Percentiles rank a stretch among this genome's conserved stretches.
Evolutionary conservation across 2,888 invertebrate species (phyloP).

Genomic region (Bimastos eiseni): DNA sequence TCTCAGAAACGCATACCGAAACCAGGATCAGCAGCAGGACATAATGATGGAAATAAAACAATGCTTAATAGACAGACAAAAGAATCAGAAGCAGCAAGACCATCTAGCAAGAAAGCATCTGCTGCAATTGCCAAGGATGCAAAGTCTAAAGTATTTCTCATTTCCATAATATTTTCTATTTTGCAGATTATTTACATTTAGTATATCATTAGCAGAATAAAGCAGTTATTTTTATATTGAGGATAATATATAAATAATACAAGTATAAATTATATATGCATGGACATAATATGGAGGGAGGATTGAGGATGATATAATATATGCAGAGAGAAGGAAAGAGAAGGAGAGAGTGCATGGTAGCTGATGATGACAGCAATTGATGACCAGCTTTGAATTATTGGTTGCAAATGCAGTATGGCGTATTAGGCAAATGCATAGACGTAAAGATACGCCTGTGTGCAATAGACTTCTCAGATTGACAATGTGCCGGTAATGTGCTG

Average conservation of each 20-base stretch:
- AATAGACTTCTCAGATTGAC: not conserved
- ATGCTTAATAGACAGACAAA: not conserved
- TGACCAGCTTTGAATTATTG: too few species aligned
- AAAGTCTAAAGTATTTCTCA: not conserved
- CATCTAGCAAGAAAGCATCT: not conserved
- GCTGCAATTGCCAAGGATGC: not conserved
- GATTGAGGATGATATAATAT: too few species aligned
- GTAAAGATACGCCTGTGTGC: not conserved
- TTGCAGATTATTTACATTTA: not conserved
- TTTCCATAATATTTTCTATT: not conserved
- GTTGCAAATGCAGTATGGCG: too few species aligned
- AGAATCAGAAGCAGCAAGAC: not conserved
- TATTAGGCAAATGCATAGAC: too few species aligned
- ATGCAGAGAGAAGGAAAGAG: too few species aligned
- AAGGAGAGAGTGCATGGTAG: not conserved
- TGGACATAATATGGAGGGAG: too few species aligned
- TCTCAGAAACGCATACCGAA: not conserved
- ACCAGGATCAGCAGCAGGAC: conserved; percentile 13
- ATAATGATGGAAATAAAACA: not conserved
- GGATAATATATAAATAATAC: not conserved
- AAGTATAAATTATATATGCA: too few species aligned
- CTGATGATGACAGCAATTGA: too few species aligned
- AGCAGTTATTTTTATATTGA: not conserved
- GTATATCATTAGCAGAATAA: not conserved
- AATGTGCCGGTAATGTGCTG: not conserved